These are phyloP conservation scores for Porites evermanni DNA, from an alignment of 92 coral and sea anemone species.

Conservation along the genomic window DNA sequence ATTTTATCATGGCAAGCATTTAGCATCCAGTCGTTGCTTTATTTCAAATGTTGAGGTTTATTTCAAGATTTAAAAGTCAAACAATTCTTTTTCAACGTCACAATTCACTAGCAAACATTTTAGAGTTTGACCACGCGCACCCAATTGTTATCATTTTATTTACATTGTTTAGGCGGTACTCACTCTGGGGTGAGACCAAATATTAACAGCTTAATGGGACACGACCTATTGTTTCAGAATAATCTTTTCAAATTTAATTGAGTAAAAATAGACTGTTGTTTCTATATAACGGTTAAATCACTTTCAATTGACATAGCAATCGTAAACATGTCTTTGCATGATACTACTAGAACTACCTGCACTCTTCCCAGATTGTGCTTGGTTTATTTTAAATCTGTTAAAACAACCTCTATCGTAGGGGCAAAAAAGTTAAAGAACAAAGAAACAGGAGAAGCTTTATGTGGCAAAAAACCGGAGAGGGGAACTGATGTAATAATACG, in stretches of 20 bases:
- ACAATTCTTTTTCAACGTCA: conserved; percentile 12
- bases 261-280: background rate
- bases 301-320: background rate
- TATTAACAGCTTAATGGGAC: background rate
- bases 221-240: background rate
- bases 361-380: too few species aligned
- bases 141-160: background rate
- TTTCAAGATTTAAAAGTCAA: conserved; percentile 5
- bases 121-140: conserved; percentile 12
- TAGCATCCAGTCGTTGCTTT: too few species aligned
- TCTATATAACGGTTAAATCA: conserved; percentile 4
- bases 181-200: conserved; percentile 11
- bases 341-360: conserved; percentile 1
- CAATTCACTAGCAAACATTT: conserved; percentile 7
- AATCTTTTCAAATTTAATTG: background rate
- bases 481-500: too few species aligned
- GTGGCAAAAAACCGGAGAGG: too few species aligned
- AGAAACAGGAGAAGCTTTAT: too few species aligned
- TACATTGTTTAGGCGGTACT: conserved; percentile 11
- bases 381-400: too few species aligned
- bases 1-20: too few species aligned
- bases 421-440: too few species aligned
- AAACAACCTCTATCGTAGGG: too few species aligned
- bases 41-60: background rate
- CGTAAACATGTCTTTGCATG: conserved; percentile 12